phyloP scores from a whole-genome alignment of 2,113 vertebrate genomes.

The Albula goreensis region DNA sequence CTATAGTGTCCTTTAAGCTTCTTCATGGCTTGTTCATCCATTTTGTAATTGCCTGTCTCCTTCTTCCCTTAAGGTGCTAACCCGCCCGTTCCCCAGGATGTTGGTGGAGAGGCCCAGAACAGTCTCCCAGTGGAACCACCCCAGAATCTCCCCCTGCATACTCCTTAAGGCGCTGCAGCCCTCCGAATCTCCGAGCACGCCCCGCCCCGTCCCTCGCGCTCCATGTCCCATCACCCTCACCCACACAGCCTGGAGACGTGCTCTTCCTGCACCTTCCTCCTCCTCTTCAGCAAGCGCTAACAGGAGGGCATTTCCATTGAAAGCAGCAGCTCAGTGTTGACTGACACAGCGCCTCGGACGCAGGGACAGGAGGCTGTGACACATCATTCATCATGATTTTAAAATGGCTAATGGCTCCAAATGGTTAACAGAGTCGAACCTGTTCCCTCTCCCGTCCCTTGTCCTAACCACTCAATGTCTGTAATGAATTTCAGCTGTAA shows the following conservation, averaged over 20 bases:
- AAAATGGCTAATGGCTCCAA: neutral
- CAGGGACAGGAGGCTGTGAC: neutral
- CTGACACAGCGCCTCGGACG: neutral
- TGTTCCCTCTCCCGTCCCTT: neutral
- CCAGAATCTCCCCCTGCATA: slow-evolving; percentile 70
- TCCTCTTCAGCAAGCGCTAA: neutral
- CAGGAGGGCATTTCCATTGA: neutral
- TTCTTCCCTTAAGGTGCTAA: slow-evolving; percentile 54
- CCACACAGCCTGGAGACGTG: too few species aligned
- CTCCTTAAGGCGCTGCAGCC: slow-evolving; percentile 39
- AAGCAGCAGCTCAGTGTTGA: neutral
- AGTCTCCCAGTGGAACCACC: slow-evolving; percentile 69
- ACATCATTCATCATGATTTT: neutral
- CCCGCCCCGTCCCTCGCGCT: neutral
- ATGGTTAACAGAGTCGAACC: neutral
- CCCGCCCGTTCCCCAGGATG: slow-evolving; percentile 46
- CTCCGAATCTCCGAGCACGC: neutral
- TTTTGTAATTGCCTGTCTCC: neutral
- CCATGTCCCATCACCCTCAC: neutral
- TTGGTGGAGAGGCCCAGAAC: slow-evolving; percentile 47
- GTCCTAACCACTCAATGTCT: neutral
- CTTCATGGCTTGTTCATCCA: neutral
- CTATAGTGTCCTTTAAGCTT: neutral
- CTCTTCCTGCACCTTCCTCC: neutral
- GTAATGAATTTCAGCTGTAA: neutral